Base-by-base conservation (phyloP, 1,140 invertebrate species). In the Ectropis grisescens region DNA sequence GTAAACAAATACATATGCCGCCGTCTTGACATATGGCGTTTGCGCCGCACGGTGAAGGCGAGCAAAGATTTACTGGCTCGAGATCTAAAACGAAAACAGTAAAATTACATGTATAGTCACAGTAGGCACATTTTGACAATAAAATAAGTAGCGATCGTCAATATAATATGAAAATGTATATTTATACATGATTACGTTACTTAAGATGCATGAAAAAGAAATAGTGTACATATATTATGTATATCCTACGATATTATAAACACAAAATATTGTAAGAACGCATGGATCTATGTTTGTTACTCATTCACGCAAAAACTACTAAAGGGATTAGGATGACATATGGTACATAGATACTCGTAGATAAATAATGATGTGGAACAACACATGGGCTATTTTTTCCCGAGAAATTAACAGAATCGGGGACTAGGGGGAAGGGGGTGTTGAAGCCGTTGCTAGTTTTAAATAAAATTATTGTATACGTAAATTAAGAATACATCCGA, bases 111-210 rank as follows among this genome's bases (percentile, higher is more conserved):
- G 32, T 36, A 25, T 9, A 2, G 12, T 23, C 1, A 29, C 33
- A 42, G 12, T 11, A 19, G 31, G n/a, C n/a, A n/a, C n/a, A n/a
- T n/a, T n/a, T n/a, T n/a, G n/a, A n/a, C n/a, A n/a, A n/a, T n/a
- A 11, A 26, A 31, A n/a, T 13, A 29, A n/a, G n/a, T n/a, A 24
- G 74, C 69, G 71, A 68, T 70, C 68, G 40, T 83, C 86, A 27
- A 74, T 47, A 58, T 90, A 91, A 36, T 85, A 86, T 58, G 84
- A 84, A 44, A 90, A 91, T 5, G 90, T 90, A 82, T 92, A n/a
- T n/a, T n/a, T n/a, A n/a, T n/a, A n/a, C n/a, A n/a, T n/a, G n/a
- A n/a, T n/a, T n/a, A 38, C 38, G 29, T 19, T 49, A 23, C 70
- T 84, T 19, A 69, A 84, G 13, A 53, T 89, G 25, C 91, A 91